Evolutionary conservation across 2,888 invertebrate genomes (phyloP), one percentile per base, ranked within the genome.

Genomic region (Heliconius cydno): DNA sequence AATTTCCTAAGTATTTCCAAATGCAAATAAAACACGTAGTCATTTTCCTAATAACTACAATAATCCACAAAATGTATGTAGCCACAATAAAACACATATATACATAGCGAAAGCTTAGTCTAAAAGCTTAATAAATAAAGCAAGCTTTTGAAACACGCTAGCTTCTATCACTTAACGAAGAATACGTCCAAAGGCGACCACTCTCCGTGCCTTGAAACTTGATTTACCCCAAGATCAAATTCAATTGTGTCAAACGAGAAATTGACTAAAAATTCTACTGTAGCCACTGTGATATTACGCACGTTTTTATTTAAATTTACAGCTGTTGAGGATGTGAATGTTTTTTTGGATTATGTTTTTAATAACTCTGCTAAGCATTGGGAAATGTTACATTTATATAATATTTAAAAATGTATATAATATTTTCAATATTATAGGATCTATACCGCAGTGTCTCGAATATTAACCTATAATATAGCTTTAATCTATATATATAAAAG

Each of bases 211-310:
- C 84, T 89, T 88, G 92, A 91, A 93, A 93, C 89, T 88, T 90
- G 92, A 93, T 93, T 93, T 90, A 89, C 90, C 87, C 87, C 88
- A 86, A 89, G 92, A 91, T 91, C 91, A 92, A 93, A 94, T 93
- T 93, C 92, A 93, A 93, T 94, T 92, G 92, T 90, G 90, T 88
- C 92, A 88, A 90, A 89, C 88, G 91, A 90, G 91, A 91, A 92
- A 94, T 92, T 91, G 92, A 91, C 92, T 92, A 91, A 93, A 93
- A 94, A 93, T 92, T 93, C 91, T 86, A 87, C 86, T 84, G 90
- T 88, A 90, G 89, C 87, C 84, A 73, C 82, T 81, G 82, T 83
- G 82, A 85, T 85, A 86, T 86, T 86, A 38, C 9, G 7, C 41
- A 86, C 86, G 81, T 83, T 86, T 88, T 88, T 87, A 86, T 87